Conservation (phyloP, 2,888 invertebrate species). For the Gari tellinella region DNA sequence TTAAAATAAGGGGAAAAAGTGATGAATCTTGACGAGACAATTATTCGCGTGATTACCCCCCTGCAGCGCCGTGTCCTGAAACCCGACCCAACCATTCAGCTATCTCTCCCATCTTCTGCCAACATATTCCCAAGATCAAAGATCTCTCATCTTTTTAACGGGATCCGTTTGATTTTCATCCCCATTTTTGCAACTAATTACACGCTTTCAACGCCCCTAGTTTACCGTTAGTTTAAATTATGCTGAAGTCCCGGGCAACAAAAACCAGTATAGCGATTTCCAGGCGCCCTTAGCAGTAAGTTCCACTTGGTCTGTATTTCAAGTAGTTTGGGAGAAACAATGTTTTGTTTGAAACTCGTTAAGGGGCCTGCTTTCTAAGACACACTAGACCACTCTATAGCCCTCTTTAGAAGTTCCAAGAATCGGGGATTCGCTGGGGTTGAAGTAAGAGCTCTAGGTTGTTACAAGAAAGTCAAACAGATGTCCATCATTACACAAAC, state of each 20-base stretch:
- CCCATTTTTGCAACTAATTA: conserved; percentile 40
- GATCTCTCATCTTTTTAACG: conserved; percentile 17
- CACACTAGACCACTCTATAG: not conserved
- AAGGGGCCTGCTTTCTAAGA: not conserved
- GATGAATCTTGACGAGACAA: no score
- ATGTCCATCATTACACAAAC: conserved; percentile 11
- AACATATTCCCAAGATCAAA: conserved; percentile 3
- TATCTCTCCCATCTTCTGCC: conserved; percentile 22
- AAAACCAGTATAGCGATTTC: conserved; percentile 10
- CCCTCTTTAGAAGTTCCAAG: not conserved
- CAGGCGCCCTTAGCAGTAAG: conserved; percentile 1
- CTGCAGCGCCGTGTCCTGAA: conserved; percentile 11
- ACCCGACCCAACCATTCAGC: conserved; percentile 20
- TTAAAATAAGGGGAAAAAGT: no score
- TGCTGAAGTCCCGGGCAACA: conserved; percentile 42
- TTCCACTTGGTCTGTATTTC: conserved; percentile 10
- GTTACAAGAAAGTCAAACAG: conserved; percentile 24
- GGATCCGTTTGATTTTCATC: no score
- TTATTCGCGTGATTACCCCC: no score
- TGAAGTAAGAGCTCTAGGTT: no score
- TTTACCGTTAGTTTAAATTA: conserved; percentile 58
- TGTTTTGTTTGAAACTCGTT: conserved; percentile 49
- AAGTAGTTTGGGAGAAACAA: conserved; percentile 56
- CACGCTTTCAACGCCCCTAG: not conserved
- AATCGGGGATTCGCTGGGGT: conserved; percentile 8